Evolutionary conservation across 2,797 vertebrate genomes (phyloP), one percentile per base, ranked within the genome.

Genomic region (Helicolenus hilgendorfi): DNA sequence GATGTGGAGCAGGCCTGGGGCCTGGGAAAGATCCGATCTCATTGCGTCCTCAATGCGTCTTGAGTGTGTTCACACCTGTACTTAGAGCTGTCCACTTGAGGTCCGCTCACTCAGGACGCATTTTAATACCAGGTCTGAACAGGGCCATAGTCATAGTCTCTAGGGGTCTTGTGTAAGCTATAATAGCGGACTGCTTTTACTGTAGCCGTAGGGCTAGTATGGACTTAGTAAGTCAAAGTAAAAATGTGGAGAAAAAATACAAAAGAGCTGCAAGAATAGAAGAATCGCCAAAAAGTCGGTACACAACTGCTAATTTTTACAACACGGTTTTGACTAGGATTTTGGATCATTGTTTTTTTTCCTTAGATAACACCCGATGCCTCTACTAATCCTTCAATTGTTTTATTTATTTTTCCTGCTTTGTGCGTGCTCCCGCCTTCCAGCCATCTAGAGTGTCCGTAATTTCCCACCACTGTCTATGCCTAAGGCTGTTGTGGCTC

Each of bases 401-500:
- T 84, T 81, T n/a, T 1, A 60, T 77, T 79, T 75, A 26, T 38
- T 79, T 69, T 31, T 64, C 67, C 27, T 84, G 27, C 15, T 87
- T 41, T 71, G 4, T 67, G 65, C 38, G 22, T 58, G 35, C 41
- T 83, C 18, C 63, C 26, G 13, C 83, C 87, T 76, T 83, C 53
- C 31, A 92, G 91, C 60, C 71, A 70, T 88, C 69, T 41, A 73
- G 18, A 83, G 77, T 9, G 7, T 77, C 88, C 38, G 33, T 85
- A 64, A 83, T 94, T 93, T 93, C 89, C 84, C 92, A 86, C 84
- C 75, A 56, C 79, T 38, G 58, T 86, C 38, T 75, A 67, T 72
- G 71, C 94, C 91, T 53, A 56, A 78, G 89, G 93, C 91, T 93
- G 92, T 88, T 91, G 88, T 91, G 85, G 38, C 79, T 92, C 81